Evolutionary conservation across 2,113 vertebrate species (phyloP).

Genomic region (Nematolebias whitei): DNA sequence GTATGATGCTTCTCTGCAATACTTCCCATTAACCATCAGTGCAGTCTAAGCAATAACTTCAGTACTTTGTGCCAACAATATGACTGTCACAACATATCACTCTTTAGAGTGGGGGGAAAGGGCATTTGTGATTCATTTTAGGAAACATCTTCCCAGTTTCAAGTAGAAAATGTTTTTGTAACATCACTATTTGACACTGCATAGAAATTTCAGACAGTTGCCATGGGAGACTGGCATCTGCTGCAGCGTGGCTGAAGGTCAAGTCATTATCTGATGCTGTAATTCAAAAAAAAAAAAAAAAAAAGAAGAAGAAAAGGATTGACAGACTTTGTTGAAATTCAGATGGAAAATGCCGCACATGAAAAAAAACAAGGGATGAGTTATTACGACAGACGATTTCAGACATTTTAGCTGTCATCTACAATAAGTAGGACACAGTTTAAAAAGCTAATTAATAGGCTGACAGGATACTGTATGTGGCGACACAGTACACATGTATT

Average conservation of each 20-base stretch:
- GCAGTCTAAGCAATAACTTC: not conserved
- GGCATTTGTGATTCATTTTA: not conserved
- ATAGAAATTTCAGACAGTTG: constrained; percentile 23
- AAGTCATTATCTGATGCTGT: constrained; percentile 31
- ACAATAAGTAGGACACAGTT: constrained; percentile 23
- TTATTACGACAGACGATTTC: not conserved
- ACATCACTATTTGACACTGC: constrained; percentile 17
- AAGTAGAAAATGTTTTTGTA: constrained; percentile 2
- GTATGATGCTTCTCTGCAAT: not conserved
- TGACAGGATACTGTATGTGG: constrained; percentile 3
- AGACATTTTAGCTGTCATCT: constrained; percentile 23
- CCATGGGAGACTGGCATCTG: constrained; percentile 31
- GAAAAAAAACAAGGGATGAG: not conserved
- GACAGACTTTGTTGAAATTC: constrained; percentile 4
- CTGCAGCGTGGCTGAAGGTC: constrained; percentile 36
- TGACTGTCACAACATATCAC: not conserved
- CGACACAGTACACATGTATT: constrained; percentile 16
- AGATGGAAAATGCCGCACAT: constrained; percentile 7
- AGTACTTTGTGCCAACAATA: not conserved
- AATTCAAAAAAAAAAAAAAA: constrained; percentile 34
- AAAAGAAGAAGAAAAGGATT: not conserved
- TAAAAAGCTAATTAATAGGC: constrained; percentile 41
- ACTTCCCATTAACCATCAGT: not conserved
- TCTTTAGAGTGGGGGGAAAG: not conserved
- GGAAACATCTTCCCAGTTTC: not conserved